Base-by-base conservation (phyloP, 2,888 invertebrate genomes). In the Xanthia icteritia region DNA sequence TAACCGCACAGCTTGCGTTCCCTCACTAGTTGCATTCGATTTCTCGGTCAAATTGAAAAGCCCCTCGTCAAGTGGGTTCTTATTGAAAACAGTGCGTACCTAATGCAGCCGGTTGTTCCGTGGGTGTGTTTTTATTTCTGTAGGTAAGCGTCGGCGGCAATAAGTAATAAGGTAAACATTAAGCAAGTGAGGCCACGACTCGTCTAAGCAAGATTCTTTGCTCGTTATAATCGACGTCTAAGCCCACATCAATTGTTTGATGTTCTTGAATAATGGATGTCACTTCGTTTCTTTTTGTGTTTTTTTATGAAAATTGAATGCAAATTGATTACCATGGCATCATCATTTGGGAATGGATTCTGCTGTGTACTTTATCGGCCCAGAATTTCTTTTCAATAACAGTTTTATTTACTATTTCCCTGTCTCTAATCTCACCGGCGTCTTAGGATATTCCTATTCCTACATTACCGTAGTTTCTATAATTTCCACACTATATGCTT, bases 81-180 rank as follows among this genome's bases (percentile, higher is more conserved):
- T 76, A 86, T 90, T 89, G 82, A 91, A 89, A 86, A 85, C 83
- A 75, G 85, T 82, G 90, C 84, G 85, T 91, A 88, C 91, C 85
- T 87, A 90, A 92, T 86, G 85, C 85, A 80, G 90, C 83, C 79
- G 91, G 84, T 81, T 93, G 88, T 92, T 88, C 83, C 80, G 92
- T 95, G 91, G 94, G 94, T 91, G 94, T 93, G 91, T 94, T 95
- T 94, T 94, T 94, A 94, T 95, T 93, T 93, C 92, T 93, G 88
- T 89, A 81, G 77, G 92, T 92, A 89, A 90, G 92, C 94, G 94
- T 94, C 91, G 93, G 92, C 91, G 92, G 94, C 92, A 93, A 92
- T 95, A 95, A 95, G 94, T 94, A 94, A 94, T 94, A 94, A 94
- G 89, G 94, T 94, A 96, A 96, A 95, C 94, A 95, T 95, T 94